These are phyloP conservation scores for Anthopleura sola DNA, from an alignment of 64 coral and sea anemone species.

Conservation along the genomic window DNA sequence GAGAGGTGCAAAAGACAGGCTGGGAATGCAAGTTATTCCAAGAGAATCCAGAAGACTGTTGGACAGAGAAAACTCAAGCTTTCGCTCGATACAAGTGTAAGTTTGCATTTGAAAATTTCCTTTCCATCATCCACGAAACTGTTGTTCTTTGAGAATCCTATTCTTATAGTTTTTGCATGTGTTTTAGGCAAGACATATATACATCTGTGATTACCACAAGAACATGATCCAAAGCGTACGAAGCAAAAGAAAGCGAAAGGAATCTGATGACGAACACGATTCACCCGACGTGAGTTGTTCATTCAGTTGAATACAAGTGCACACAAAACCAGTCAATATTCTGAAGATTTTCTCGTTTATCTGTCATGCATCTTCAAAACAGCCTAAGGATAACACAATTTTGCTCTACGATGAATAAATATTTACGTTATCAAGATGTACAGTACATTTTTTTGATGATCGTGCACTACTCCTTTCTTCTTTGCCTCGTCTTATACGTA, in stretches of 20 bases:
- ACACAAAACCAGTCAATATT: neutral
- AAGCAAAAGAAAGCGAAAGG: constrained; percentile 98
- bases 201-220: constrained; percentile 97
- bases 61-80: constrained; percentile 98
- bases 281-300: constrained; percentile 63
- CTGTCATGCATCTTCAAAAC: neutral
- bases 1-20: constrained; percentile 83
- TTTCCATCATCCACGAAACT: neutral
- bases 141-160: neutral
- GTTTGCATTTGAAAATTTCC: constrained; percentile 24
- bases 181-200: constrained; percentile 89
- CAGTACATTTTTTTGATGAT: constrained; percentile 14
- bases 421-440: neutral
- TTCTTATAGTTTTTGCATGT: constrained; percentile 15
- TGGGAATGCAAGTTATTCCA: constrained; percentile 97
- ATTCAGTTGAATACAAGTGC: constrained; percentile 4
- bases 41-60: constrained; percentile 99
- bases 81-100: constrained; percentile 82
- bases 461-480: neutral
- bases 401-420: neutral
- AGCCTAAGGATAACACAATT: neutral
- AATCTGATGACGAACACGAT: constrained; percentile 94
- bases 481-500: neutral
- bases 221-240: constrained; percentile 98
- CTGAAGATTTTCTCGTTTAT: neutral